phyloP scores from a whole-genome alignment of 2,888 invertebrate species.

The Nesidiocoris tenuis region DNA sequence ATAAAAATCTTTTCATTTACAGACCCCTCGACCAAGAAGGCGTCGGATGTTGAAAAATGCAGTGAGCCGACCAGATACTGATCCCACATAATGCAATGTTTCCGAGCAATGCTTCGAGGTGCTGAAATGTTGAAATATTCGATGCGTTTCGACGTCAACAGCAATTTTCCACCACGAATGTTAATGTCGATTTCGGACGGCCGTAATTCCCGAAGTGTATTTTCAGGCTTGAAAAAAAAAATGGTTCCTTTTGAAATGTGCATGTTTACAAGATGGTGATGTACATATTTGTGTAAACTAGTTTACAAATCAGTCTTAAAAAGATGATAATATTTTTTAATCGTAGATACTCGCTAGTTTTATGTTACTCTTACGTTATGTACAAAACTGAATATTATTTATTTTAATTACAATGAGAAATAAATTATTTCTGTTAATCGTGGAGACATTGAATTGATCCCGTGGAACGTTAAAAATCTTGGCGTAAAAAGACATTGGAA shows the following conservation, averaged over 20 bases:
- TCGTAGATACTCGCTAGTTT: constrained; percentile 15
- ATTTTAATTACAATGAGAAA: background rate
- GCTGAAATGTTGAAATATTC: no score
- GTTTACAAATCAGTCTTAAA: constrained; percentile 12
- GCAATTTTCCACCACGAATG: no score
- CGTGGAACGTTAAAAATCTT: no score
- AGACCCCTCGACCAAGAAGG: background rate
- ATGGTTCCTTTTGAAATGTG: background rate
- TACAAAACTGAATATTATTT: background rate
- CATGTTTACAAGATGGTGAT: background rate
- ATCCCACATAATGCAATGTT: no score
- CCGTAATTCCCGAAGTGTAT: no score
- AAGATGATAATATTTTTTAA: constrained; percentile 4
- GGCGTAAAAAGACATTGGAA: no score
- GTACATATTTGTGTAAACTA: constrained; percentile 21
- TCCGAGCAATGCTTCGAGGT: no score
- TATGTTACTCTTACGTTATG: background rate
- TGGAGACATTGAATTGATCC: no score
- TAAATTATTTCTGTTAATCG: background rate
- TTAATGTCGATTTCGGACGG: no score
- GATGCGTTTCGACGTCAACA: no score
- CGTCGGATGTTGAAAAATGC: constrained; percentile 1
- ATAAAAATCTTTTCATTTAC: no score
- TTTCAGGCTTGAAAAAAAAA: background rate
- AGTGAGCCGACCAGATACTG: constrained; percentile 3